Evolutionary conservation across 2,888 invertebrate genomes (phyloP), one percentile per base, ranked within the genome.

Genomic region (Sinhomidia bicolor): DNA sequence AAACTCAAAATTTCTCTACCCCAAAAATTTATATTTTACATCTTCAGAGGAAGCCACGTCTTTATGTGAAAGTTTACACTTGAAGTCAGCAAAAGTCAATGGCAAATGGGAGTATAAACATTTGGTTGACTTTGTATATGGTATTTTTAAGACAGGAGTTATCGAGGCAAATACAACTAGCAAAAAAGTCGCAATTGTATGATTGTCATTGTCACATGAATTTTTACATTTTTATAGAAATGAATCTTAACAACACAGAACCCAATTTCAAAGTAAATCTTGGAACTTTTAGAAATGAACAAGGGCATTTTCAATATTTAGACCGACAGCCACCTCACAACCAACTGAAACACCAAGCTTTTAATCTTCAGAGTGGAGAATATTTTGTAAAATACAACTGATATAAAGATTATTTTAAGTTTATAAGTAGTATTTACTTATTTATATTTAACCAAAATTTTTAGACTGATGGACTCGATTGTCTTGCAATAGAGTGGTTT

Each of bases 1-100:
- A 68, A 32, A 32, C n/a, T 68, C 68, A n/a, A 68, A 68, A 68
- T 68, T 17, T 68, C 12, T 68, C 1, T 68, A 68, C 17, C 68
- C 68, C n/a, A 68, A 68, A 14, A 20, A 6, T 7, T 0, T 20
- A 1, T 20, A 20, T 41, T 68, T 17, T 17, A 68, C 41, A 10
- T 41, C 68, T n/a, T 17, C 68, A n/a, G 4, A 5, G 2, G 23
- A 68, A 41, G 68, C 68, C 17, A n/a, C 41, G 2, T 10, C n/a
- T 20, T 41, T 68, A 10, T 68, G 68, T 10, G 9, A 68, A 1
- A 23, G 20, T 9, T 20, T 68, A 32, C 36, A n/a, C 6, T 36
- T 68, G 17, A 41, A 68, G 17, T n/a, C 68, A 1, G 68, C 68
- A 17, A 20, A 12, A 41, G n/a, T 68, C 5, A 23, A 32, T 41